Conservation (phyloP, 2,888 invertebrate genomes). For the Drosophila recens region DNA sequence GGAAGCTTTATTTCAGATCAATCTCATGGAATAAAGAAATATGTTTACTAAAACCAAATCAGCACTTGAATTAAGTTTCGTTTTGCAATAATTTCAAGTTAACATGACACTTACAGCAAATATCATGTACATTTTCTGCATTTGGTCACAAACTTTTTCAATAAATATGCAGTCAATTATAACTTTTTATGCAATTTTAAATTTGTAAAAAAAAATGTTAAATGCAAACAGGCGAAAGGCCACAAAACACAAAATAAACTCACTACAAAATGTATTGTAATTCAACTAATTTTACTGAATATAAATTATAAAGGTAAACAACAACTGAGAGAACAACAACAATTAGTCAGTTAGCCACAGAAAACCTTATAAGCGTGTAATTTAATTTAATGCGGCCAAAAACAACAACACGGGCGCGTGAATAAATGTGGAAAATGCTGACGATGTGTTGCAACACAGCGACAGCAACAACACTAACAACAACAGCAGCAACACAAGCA, state of each 20-base stretch:
- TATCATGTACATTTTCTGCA: constrained; percentile 5
- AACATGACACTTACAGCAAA: neutral
- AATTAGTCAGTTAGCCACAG: constrained; percentile 45
- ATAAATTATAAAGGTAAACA: constrained; percentile 56
- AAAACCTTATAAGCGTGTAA: constrained; percentile 60
- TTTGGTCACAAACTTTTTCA: neutral
- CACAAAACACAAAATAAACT: constrained; percentile 36
- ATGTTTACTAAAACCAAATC: neutral
- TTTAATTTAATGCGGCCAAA: constrained; percentile 63
- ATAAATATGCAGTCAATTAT: constrained; percentile 5
- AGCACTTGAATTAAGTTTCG: neutral
- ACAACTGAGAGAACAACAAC: constrained; percentile 40
- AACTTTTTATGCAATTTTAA: constrained; percentile 35
- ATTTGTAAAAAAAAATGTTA: too few species aligned
- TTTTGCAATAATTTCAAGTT: neutral
- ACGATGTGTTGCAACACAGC: constrained; percentile 44
- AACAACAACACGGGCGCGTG: constrained; percentile 48
- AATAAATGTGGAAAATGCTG: constrained; percentile 64
- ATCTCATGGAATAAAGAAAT: neutral
- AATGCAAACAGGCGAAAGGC: constrained; percentile 24
- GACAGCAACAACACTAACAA: constrained; percentile 12
- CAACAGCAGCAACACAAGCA: too few species aligned
- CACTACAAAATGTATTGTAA: constrained; percentile 62
- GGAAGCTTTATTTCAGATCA: neutral
- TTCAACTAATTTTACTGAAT: constrained; percentile 70